Conservation (phyloP, 1,140 invertebrate species). For the Papilio aristodemus region DNA sequence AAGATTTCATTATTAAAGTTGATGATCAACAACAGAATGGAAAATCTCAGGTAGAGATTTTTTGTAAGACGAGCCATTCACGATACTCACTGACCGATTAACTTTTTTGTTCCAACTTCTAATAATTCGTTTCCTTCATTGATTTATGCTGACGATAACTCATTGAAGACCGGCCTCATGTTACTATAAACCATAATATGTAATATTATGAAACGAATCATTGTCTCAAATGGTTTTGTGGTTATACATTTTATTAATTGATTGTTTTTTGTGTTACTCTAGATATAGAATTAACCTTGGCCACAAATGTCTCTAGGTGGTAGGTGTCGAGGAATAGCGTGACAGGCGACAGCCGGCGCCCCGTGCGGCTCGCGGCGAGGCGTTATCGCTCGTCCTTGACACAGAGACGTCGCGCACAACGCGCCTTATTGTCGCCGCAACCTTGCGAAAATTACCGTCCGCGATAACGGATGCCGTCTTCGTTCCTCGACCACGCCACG, state of each 20-base stretch:
- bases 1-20: slow-evolving; percentile 24
- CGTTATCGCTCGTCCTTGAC: slow-evolving; percentile 78
- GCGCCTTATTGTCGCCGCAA: slow-evolving; percentile 72
- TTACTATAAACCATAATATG: neutral
- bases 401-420: slow-evolving; percentile 74
- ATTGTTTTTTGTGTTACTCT: neutral
- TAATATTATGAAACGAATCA: neutral
- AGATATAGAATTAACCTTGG: neutral
- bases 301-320: neutral
- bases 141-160: slow-evolving; percentile 25
- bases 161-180: neutral
- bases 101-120: slow-evolving; percentile 34
- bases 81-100: slow-evolving; percentile 38
- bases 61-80: slow-evolving; percentile 47
- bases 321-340: neutral
- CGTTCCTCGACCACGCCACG: slow-evolving; percentile 39
- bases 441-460: slow-evolving; percentile 69
- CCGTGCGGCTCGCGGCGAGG: slow-evolving; percentile 51
- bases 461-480: slow-evolving; percentile 56
- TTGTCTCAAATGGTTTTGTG: neutral
- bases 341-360: slow-evolving; percentile 28
- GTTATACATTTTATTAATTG: neutral
- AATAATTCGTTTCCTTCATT: slow-evolving; percentile 32
- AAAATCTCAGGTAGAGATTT: slow-evolving; percentile 49
- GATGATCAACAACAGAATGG: slow-evolving; percentile 43